phyloP scores from a whole-genome alignment of 2,888 invertebrate genomes.

The Stomorhina lunata region DNA sequence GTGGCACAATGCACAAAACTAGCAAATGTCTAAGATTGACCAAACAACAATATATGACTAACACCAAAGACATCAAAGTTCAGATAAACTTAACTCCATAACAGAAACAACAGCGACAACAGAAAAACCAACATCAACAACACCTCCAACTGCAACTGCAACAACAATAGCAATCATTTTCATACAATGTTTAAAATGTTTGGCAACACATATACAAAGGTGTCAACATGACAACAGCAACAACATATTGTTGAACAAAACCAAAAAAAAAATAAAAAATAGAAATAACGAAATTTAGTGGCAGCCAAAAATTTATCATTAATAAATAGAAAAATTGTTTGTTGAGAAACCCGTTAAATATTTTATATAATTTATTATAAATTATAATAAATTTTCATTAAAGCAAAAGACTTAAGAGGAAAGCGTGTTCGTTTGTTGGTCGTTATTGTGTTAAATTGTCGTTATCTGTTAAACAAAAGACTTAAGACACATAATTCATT shows the following conservation, averaged over 20 bases:
- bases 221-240: slow-evolving; percentile 36
- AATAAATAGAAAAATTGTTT: not conserved
- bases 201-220: slow-evolving; percentile 18
- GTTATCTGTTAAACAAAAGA: slow-evolving; percentile 34
- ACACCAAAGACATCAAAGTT: slow-evolving; percentile 8
- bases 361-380: slow-evolving; percentile 16
- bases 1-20: not conserved
- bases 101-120: not conserved
- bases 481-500: slow-evolving; percentile 47
- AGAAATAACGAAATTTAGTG: not conserved
- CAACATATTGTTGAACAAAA: not conserved
- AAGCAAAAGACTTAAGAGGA: slow-evolving; percentile 30
- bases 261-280: not conserved
- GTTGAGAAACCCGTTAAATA: slow-evolving; percentile 19
- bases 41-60: slow-evolving; percentile 12
- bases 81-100: slow-evolving; percentile 25
- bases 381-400: slow-evolving; percentile 20
- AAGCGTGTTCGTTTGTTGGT: not conserved
- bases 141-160: not conserved
- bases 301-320: not conserved
- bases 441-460: slow-evolving; percentile 2
- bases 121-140: not conserved
- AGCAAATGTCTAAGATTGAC: slow-evolving; percentile 13
- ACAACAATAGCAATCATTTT: slow-evolving; percentile 4
- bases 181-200: not conserved